These are phyloP conservation scores for Cosmopolites sordidus DNA, from an alignment of 2,888 invertebrate genomes.

Conservation along the genomic window DNA sequence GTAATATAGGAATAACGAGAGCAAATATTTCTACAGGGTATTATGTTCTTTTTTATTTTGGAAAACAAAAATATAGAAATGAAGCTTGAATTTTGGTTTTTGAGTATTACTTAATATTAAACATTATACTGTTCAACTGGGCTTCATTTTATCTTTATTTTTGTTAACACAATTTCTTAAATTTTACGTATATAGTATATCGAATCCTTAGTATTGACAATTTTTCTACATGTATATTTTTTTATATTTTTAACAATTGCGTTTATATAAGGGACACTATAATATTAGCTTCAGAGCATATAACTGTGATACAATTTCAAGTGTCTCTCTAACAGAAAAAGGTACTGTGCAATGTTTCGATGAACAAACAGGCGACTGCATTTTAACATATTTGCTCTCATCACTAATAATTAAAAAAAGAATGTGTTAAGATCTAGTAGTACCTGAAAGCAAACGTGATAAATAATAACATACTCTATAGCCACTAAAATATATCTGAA, in stretches of 20 bases:
- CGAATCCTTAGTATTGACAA: neutral
- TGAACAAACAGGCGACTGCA: conserved; percentile 7
- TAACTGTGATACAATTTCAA: conserved; percentile 18
- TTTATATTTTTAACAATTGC: neutral
- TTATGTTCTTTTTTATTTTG: neutral
- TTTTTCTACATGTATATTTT: neutral
- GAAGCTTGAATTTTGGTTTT: too few relatives aligned
- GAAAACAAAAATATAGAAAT: too few relatives aligned
- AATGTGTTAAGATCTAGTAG: conserved; percentile 24
- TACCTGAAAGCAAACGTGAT: conserved; percentile 24
- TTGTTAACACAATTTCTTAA: too few relatives aligned
- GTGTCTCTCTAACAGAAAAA: conserved; percentile 13
- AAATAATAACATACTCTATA: conserved; percentile 17
- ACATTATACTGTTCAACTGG: too few relatives aligned
- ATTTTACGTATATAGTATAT: neutral
- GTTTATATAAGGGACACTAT: neutral
- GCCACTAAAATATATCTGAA: neutral
- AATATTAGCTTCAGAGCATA: conserved; percentile 14
- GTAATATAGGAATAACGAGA: conserved; percentile 18
- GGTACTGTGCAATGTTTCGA: conserved; percentile 7
- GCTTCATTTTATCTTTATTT: too few relatives aligned
- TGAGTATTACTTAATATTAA: too few relatives aligned
- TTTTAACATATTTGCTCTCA: conserved; percentile 18
- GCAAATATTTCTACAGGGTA: conserved; percentile 19
- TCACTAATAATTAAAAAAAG: conserved; percentile 10